These are phyloP conservation scores for Aythya baeri DNA, from an alignment of 2,113 vertebrate species.

Conservation along the genomic window DNA sequence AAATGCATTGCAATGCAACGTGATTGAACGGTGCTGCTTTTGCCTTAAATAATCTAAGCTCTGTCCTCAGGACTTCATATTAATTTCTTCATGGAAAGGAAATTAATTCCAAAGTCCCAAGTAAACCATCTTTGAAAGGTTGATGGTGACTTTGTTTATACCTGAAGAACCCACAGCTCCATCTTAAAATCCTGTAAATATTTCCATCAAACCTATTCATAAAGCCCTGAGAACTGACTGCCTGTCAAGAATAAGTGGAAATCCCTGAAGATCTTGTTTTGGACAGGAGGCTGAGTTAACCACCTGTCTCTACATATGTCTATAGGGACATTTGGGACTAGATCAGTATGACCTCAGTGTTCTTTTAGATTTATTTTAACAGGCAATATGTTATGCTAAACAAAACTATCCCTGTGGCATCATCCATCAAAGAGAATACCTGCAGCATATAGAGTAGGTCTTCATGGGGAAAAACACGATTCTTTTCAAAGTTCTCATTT, in stretches of 20 bases:
- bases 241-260: conserved; percentile 47
- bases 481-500: background rate
- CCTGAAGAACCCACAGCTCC: background rate
- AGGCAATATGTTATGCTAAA: conserved; percentile 23
- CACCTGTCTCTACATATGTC: conserved; percentile 55
- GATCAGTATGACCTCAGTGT: conserved; percentile 19
- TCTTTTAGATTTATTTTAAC: conserved; percentile 68
- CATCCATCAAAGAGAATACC: conserved; percentile 12
- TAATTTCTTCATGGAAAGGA: background rate
- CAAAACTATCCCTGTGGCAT: conserved; percentile 42
- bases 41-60: background rate
- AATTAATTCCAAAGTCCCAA: background rate
- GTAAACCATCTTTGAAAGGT: background rate
- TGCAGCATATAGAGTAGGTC: background rate
- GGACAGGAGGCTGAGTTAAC: background rate
- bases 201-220: background rate
- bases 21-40: background rate
- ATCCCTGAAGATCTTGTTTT: conserved; percentile 55
- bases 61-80: background rate
- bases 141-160: background rate
- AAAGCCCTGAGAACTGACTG: conserved; percentile 15
- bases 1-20: background rate
- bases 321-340: conserved; percentile 33
- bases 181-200: background rate
- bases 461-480: background rate